Conservation (phyloP, 2,888 invertebrate genomes). For the Lasioglossum zephyrum region DNA sequence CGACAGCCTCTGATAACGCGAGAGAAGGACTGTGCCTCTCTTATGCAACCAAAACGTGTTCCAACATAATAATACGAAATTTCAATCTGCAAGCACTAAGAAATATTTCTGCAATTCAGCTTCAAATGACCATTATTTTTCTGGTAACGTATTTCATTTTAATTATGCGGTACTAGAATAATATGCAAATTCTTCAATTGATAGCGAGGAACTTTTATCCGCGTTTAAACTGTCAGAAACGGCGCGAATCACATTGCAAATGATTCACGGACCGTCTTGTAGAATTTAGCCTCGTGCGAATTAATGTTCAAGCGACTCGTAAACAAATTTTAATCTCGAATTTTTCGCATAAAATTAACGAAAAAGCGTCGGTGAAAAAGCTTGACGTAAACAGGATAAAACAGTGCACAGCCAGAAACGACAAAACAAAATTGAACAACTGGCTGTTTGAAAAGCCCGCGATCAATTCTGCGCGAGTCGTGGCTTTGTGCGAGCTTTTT, state of each 20-base stretch:
- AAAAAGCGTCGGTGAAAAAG: not conserved
- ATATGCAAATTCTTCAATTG: not conserved
- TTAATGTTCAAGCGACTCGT: not conserved
- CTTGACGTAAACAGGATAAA: not conserved
- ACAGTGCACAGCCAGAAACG: not conserved
- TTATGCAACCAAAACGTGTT: not conserved
- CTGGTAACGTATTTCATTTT: not conserved
- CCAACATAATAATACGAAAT: not conserved
- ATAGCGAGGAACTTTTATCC: not conserved
- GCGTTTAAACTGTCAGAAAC: not conserved
- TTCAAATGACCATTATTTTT: not conserved
- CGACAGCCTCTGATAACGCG: not conserved
- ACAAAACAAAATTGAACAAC: not conserved
- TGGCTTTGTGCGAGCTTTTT: not conserved
- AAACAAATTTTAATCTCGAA: not conserved
- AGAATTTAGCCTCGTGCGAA: not conserved
- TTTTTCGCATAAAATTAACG: not conserved
- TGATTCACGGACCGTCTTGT: not conserved
- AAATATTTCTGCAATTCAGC: not conserved
- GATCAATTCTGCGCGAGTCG: not conserved
- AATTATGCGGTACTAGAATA: not conserved
- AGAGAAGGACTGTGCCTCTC: not conserved
- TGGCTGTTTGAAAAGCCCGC: not conserved
- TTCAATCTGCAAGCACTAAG: not conserved
- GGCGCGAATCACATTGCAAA: not conserved